Evolutionary conservation across 2,888 invertebrate species (phyloP).

Genomic region (Rotaria socialis): DNA sequence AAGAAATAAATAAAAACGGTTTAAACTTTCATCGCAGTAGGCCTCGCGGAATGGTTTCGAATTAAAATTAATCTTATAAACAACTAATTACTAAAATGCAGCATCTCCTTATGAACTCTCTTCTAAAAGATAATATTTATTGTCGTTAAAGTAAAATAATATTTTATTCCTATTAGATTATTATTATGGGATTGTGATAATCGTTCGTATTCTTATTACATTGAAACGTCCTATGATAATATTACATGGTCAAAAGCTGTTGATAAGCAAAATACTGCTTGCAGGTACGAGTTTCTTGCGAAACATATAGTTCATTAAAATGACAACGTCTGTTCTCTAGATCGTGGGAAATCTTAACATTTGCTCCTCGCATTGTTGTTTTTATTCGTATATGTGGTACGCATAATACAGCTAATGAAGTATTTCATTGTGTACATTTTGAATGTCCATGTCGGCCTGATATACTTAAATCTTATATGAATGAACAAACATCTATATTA

Average conservation of each 20-base stretch:
- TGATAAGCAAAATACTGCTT: constrained; percentile 78
- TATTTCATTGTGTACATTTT: constrained; percentile 94
- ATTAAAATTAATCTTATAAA: no score
- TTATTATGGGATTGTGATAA: constrained; percentile 86
- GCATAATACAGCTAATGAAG: constrained; percentile 93
- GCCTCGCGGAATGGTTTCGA: no score
- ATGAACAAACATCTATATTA: constrained; percentile 3
- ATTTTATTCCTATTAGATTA: constrained; percentile 63
- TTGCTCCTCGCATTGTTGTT: constrained; percentile 77
- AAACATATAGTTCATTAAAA: constrained; percentile 49
- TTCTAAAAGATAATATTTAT: no score
- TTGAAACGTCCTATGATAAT: constrained; percentile 62
- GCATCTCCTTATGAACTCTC: no score
- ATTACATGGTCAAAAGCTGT: constrained; percentile 67
- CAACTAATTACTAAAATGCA: no score
- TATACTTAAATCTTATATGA: constrained; percentile 39
- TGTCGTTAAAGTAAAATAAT: no score
- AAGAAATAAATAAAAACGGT: no score
- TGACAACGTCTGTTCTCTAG: constrained; percentile 55
- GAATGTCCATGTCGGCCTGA: constrained; percentile 71
- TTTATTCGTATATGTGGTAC: constrained; percentile 92
- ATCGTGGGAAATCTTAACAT: constrained; percentile 88
- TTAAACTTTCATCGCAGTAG: no score
- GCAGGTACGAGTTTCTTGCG: constrained; percentile 60
- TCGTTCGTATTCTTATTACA: constrained; percentile 61